Conservation (phyloP, 2,888 invertebrate genomes). For the Rotaria socialis region DNA sequence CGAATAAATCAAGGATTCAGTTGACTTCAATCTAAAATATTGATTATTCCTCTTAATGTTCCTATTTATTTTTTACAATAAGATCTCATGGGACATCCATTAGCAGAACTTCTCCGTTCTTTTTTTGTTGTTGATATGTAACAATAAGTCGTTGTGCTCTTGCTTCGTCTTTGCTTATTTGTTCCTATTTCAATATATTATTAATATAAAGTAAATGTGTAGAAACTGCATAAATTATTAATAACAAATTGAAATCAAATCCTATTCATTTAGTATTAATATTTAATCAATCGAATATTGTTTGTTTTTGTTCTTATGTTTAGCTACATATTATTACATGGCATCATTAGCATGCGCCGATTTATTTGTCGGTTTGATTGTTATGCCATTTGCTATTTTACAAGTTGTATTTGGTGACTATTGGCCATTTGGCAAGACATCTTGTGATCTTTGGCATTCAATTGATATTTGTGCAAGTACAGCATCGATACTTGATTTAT, state of each 20-base stretch:
- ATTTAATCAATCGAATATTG: too few relatives aligned
- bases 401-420: conserved; percentile 39
- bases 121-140: background rate
- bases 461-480: conserved; percentile 93
- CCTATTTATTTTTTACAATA: background rate
- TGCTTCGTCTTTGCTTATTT: too few relatives aligned
- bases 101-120: background rate
- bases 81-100: background rate
- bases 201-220: too few relatives aligned
- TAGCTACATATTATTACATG: conserved; percentile 45
- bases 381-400: conserved; percentile 42
- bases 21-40: too few relatives aligned
- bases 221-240: too few relatives aligned
- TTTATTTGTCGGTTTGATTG: conserved; percentile 43
- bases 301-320: background rate
- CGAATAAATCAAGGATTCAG: background rate
- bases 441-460: conserved; percentile 94
- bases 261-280: too few relatives aligned
- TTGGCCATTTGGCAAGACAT: conserved; percentile 45
- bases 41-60: background rate
- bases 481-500: conserved; percentile 90
- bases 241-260: too few relatives aligned
- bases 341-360: conserved; percentile 44
- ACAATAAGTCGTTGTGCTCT: too few relatives aligned
- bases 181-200: too few relatives aligned